Evolutionary conservation across 2,113 vertebrate species (phyloP), one percentile per base, ranked within the genome.

Genomic region (Rhipidura dahli): DNA sequence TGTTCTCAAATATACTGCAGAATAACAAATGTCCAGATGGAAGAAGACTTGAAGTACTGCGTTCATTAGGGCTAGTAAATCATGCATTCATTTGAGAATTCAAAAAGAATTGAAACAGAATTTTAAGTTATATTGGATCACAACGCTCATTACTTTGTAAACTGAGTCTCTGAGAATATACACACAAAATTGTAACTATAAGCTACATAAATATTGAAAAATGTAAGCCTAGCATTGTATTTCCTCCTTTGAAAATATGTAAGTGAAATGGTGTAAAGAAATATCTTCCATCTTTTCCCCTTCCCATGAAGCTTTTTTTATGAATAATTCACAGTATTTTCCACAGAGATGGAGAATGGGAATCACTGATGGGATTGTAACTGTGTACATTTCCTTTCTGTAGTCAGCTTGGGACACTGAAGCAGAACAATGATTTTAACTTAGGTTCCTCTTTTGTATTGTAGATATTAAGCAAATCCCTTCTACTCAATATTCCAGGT

Each of bases 81-180:
- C 70, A 88, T 88, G 54, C 66, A 86, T 95, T 95, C 89, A 96
- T 97, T 94, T 89, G 83, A 96, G 83, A 92, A n/a, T n/a, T n/a
- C n/a, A n/a, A n/a, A n/a, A n/a, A n/a, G n/a, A n/a, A n/a, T n/a
- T n/a, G n/a, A n/a, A n/a, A n/a, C n/a, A n/a, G n/a, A n/a, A n/a
- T n/a, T n/a, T 37, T 73, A 94, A 91, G 95, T 95, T 91, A 81
- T 59, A 7, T 76, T 94, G 65, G 21, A 95, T 96, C 77, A 95
- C 64, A 95, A 31, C 68, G 78, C 49, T 95, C 70, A 47, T 95
- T 94, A n/a, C 33, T 71, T 65, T 85, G 61, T 91, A 96, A 96
- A 93, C 64, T 54, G 72, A 87, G 50, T 95, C 59, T 83, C 82
- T 83, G 50, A 96, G 78, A 96, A 85, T 81, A 95, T 50, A 35